Evolutionary conservation across 2,797 vertebrate genomes (phyloP).

Genomic region (Menidia menidia): DNA sequence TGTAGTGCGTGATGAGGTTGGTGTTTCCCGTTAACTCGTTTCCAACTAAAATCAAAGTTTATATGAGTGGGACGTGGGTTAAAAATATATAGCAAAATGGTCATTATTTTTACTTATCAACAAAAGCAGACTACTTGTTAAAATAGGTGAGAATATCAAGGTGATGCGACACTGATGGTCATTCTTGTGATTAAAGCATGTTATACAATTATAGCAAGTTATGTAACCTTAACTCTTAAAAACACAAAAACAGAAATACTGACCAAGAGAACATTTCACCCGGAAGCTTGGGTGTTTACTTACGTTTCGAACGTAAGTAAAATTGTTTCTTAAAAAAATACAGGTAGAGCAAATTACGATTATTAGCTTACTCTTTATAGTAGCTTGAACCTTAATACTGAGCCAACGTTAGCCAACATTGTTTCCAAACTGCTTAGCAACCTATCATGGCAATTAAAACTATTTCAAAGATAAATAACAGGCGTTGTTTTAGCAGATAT

Average conservation of each 20-base stretch:
- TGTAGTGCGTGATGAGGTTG: constrained; percentile 98
- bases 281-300: neutral
- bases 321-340: neutral
- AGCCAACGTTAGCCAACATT: constrained; percentile 48
- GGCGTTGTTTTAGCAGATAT: neutral
- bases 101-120: neutral
- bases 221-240: neutral
- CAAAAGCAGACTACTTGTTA: neutral
- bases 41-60: constrained; percentile 82
- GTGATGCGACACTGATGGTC: neutral
- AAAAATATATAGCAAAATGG: neutral
- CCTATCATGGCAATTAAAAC: neutral
- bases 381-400: neutral
- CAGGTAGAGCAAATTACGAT: neutral
- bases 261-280: neutral
- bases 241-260: neutral
- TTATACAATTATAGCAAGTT: neutral
- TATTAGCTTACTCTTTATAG: neutral
- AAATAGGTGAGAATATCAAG: neutral
- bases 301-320: neutral
- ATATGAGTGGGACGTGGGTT: neutral
- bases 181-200: neutral
- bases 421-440: constrained; percentile 63
- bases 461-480: neutral
- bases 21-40: constrained; percentile 96